These are phyloP conservation scores for Parthenolecanium corni DNA, from an alignment of 2,888 invertebrate genomes.

Conservation along the genomic window DNA sequence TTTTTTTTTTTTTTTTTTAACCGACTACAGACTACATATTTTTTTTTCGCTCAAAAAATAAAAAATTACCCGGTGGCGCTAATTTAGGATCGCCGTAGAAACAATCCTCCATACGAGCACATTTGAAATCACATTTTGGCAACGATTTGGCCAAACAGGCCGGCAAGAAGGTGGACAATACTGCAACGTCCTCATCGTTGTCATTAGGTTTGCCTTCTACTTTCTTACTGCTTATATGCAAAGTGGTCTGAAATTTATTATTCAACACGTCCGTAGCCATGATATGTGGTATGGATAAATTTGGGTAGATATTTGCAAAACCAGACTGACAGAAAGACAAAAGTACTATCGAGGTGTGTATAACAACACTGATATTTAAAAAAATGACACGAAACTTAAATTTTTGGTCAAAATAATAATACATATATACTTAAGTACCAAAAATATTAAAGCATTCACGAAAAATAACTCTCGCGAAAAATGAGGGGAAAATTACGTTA, in stretches of 20 bases:
- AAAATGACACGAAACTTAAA: no score
- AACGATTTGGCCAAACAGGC: slow-evolving; percentile 49
- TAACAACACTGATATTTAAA: background rate
- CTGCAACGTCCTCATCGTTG: slow-evolving; percentile 76
- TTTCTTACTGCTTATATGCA: slow-evolving; percentile 41
- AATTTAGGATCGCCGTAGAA: slow-evolving; percentile 62
- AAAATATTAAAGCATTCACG: no score
- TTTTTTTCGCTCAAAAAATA: no score
- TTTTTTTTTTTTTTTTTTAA: no score
- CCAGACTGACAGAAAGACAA: background rate
- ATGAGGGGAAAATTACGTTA: no score
- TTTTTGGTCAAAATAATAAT: no score
- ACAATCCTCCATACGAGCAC: slow-evolving; percentile 63
- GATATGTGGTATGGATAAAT: background rate
- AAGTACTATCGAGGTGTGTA: background rate
- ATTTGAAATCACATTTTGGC: slow-evolving; percentile 47
- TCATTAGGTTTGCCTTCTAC: slow-evolving; percentile 48
- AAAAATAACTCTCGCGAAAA: no score
- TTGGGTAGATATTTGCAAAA: background rate
- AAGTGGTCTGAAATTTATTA: slow-evolving; percentile 52
- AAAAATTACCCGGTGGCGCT: slow-evolving; percentile 58
- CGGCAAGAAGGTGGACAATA: slow-evolving; percentile 72
- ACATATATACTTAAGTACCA: no score
- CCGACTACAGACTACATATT: no score
- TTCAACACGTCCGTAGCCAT: slow-evolving; percentile 69